These are phyloP conservation scores for Xylophagus ater DNA, from an alignment of 2,888 invertebrate genomes.

Conservation along the genomic window DNA sequence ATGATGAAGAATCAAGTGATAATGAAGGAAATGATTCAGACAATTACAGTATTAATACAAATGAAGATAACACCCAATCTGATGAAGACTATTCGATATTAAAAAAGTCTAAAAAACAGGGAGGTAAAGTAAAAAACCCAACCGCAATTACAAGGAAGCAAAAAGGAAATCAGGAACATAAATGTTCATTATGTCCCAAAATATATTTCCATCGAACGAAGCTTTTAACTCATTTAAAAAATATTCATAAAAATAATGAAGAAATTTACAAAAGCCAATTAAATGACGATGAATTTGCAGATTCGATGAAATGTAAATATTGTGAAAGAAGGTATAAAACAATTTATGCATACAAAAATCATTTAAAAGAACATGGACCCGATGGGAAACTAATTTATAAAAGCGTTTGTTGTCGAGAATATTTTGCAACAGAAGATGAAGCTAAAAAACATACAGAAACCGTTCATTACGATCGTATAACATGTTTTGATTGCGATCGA, in stretches of 20 bases:
- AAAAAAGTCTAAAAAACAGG: too few species aligned
- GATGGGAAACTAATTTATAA: slow-evolving; percentile 34
- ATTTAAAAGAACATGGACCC: slow-evolving; percentile 29
- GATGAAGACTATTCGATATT: too few species aligned
- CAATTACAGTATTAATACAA: too few species aligned
- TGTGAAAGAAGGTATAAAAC: slow-evolving; percentile 33
- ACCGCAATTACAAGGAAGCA: too few species aligned
- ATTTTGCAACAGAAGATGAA: slow-evolving; percentile 36
- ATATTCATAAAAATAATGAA: slow-evolving; percentile 29
- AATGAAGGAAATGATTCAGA: too few species aligned
- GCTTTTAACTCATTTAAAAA: slow-evolving; percentile 32
- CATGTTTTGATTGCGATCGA: slow-evolving; percentile 40
- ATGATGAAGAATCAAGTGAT: too few species aligned
- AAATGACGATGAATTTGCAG: too few species aligned
- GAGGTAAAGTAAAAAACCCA: too few species aligned
- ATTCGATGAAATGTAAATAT: slow-evolving; percentile 27
- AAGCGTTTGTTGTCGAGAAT: slow-evolving; percentile 38
- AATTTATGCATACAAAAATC: slow-evolving; percentile 29
- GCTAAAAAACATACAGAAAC: slow-evolving; percentile 36
- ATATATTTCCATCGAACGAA: slow-evolving; percentile 35
- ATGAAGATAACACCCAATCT: too few species aligned
- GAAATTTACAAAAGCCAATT: slow-evolving; percentile 14
- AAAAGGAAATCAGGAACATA: slow-evolving; percentile 30
- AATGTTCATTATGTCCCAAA: slow-evolving; percentile 34
- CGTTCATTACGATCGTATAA: slow-evolving; percentile 36